Base-by-base conservation (phyloP, 2,888 invertebrate genomes). In the Ryuthela nishihirai region DNA sequence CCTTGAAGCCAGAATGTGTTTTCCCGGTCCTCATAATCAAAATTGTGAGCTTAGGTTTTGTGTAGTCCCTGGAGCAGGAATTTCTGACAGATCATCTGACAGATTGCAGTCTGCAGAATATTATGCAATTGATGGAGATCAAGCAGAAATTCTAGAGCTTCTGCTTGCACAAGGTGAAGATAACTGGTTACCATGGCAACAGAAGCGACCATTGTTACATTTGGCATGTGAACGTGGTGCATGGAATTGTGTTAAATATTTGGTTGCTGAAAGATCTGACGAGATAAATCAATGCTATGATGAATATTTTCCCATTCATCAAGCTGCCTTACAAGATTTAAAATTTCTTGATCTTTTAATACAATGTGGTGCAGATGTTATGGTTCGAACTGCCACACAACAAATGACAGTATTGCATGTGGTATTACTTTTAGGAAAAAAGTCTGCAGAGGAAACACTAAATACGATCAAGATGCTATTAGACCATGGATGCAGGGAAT, bases 251-350 rank as follows among this genome's bases (percentile, higher is more conserved):
- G 83, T 84, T 2, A 82, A 83, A 69, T 82, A 82, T 69, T 72
- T 85, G 58, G 81, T 84, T 7, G 77, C 80, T 2, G 81, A 83
- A 65, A 71, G 84, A 23, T 65, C 64, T 12, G 58, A 65, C 66
- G 84, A 85, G 73, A 83, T 85, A 41, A 83, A 85, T 72, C 78
- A 82, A 61, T 80, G 84, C 54, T 83, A 82, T 72, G 84, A 85
- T 69, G 86, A 85, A 74, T 85, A 85, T 72, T 85, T 83, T 72
- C 86, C 87, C n/a, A 82, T 87, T 55, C 84, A 86, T 72, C 83
- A 85, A 70, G 77, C 85, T 12, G 85, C 85, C 17, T 77, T 84
- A 23, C 85, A 86, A 71, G 84, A 85, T 64, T 80, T 82, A 42
- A 80, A 82, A 68, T 85, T 85, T 73, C 76, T 85, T 2, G 72